Base-by-base conservation (phyloP, 2,888 invertebrate species). In the Lysandra coridon region DNA sequence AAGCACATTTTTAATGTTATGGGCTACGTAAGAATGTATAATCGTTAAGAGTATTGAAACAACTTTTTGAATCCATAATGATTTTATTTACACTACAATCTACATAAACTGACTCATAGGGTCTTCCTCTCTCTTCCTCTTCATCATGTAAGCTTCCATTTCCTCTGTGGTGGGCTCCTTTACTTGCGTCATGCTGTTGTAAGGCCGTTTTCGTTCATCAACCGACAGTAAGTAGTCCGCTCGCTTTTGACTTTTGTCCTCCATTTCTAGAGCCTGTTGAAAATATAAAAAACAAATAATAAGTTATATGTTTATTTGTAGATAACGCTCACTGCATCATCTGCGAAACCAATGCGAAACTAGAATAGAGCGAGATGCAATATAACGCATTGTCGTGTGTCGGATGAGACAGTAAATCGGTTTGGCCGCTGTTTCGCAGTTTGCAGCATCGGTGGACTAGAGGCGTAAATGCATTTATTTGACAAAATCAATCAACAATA, bases 131-230 rank as follows among this genome's bases (percentile, higher is more conserved):
- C 98, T 95, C 79, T 96, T 94, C 79, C 97, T 95, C 89, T 98
- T 99, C 95, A 98, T 97, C 87, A 97, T 96, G 93, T 97, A 99
- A 0, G 98, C 98, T 89, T 99, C 99, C 88, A 99, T 96, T 89
- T 99, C 98, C 82, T 98, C 98, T 81, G 98, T 98, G 0, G 98
- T 97, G 0, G 98, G 98, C 81, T 96, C 97, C 84, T 97, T 97
- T 0, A 96, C 96, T 85, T 97, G 97, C 82, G 95, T 96, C 97
- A 98, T 98, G 86, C 98, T 98, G 90, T 99, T 99, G 90, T 99
- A 99, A 0, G 98, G 97, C 3, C 99, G 95, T 86, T 99, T 98
- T 23, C 99, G 95, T 86, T 99, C 99, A 88, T 99, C 98, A 83
- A 97, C 89, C 1, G 96, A 95, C 80, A 97, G 88, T 1, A 97